Evolutionary conservation across 2,888 invertebrate species (phyloP).

Genomic region (Mechanitis messenoides): DNA sequence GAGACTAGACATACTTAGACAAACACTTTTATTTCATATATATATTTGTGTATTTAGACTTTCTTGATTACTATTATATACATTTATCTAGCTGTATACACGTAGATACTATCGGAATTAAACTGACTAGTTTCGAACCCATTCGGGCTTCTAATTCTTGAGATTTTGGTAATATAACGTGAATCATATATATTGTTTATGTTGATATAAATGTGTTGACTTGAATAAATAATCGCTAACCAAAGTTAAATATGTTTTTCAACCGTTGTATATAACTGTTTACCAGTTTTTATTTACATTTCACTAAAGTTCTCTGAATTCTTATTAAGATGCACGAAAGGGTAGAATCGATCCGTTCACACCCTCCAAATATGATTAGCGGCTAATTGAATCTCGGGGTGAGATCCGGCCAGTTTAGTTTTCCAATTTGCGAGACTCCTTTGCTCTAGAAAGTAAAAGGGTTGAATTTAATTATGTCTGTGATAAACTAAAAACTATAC

Average conservation of each 20-base stretch:
- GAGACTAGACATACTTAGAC: slow-evolving; percentile 30
- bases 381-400: slow-evolving; percentile 74
- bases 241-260: neutral
- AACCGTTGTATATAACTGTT: neutral
- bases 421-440: slow-evolving; percentile 74
- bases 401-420: slow-evolving; percentile 74
- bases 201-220: too few relatives aligned
- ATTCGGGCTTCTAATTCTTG: too few relatives aligned
- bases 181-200: too few relatives aligned
- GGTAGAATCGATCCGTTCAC: slow-evolving; percentile 66
- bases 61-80: too few relatives aligned
- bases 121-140: too few relatives aligned
- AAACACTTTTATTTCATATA: too few relatives aligned
- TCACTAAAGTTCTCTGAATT: slow-evolving; percentile 14
- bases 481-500: slow-evolving; percentile 51
- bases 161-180: too few relatives aligned
- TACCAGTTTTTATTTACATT: slow-evolving; percentile 14
- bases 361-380: slow-evolving; percentile 76
- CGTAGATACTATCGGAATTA: too few relatives aligned
- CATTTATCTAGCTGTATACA: too few relatives aligned
- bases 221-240: too few relatives aligned
- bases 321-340: slow-evolving; percentile 48
- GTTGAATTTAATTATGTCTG: slow-evolving; percentile 72
- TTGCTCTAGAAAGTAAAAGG: slow-evolving; percentile 63
- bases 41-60: too few relatives aligned